Base-by-base conservation (phyloP, 53 echinoderm and acorn worm species). In the Echinarachnius parma region DNA sequence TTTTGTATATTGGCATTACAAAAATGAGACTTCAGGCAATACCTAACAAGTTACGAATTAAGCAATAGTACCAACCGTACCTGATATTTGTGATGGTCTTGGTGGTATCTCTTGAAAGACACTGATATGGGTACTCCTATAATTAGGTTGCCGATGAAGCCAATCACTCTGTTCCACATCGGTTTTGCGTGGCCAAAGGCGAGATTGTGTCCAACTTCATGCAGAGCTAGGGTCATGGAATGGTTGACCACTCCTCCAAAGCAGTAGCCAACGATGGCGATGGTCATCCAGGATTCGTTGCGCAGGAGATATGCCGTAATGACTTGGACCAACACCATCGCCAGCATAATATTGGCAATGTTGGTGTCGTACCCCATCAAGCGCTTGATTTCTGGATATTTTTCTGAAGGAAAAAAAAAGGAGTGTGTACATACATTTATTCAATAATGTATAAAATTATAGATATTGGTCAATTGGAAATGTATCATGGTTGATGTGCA, bases 181-280 rank as follows among this genome's bases (percentile, higher is more conserved):
- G 83, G 91, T 47, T 80, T 88, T 14, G 71, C 76, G 61, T 98
- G 89, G 16, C 98, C 98, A 64, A 75, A 98, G 2, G 98, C 91
- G 54, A 92, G 78, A 28, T 98, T 98, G 49, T 98, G 98, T 2
- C 90, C 90, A 31, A 91, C 85, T 66, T 98, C 98, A 28, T 98
- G 98, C 3, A 98, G 78, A 2, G 98, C 98, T 23, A 98, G 81
- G 24, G 98, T 86, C 98, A 98, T 98, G 20, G 80, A 79, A 24
- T 98, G 98, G 72, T 98, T 98, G 42, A 98, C 80, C 4, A 98
- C 98, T 2, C 98, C 98, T 27, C 98, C 98, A 77, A 98, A 98
- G 61, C 98, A 98, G 80, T 98, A 95, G 16, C 81, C 98, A 3
- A 91, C 91, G 13, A 92, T 61, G 16, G 75, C 54, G 29, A 92